Conservation (phyloP, 2,113 vertebrate species). For the Pardalotus punctatus region DNA sequence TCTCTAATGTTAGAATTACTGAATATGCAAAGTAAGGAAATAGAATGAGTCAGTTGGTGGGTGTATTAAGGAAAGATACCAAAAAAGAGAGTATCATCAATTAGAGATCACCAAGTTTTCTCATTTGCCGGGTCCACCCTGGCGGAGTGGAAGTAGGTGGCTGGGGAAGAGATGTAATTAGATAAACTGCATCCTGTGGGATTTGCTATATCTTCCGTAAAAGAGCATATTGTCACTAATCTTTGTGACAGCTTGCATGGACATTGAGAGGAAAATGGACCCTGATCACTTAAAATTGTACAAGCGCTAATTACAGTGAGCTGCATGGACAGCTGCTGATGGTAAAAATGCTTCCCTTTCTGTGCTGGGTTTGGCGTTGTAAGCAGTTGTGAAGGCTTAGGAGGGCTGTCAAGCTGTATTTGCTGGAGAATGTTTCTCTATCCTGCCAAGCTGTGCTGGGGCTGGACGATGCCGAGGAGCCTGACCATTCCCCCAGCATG, state of each 20-base stretch:
- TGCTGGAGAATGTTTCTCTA: neutral
- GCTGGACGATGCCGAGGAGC: rapidly evolving
- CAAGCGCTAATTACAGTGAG: neutral
- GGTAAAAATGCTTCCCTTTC: neutral
- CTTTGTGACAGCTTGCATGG: neutral
- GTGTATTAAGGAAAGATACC: neutral
- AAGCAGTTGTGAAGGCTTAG: neutral
- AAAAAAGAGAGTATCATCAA: neutral
- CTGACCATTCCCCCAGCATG: neutral
- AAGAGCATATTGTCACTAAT: neutral
- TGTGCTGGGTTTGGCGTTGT: neutral
- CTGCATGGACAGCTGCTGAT: neutral
- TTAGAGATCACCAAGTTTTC: neutral
- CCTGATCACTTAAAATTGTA: neutral
- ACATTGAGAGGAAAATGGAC: neutral
- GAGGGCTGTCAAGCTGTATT: neutral
- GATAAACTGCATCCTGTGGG: neutral
- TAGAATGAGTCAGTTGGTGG: neutral
- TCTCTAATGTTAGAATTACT: neutral
- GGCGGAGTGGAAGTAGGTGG: neutral
- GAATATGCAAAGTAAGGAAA: neutral
- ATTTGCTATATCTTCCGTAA: neutral
- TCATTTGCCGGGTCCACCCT: neutral
- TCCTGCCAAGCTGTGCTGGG: neutral
- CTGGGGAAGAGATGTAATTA: neutral